Conservation (phyloP, 2,113 vertebrate genomes). For the Pardalotus punctatus region DNA sequence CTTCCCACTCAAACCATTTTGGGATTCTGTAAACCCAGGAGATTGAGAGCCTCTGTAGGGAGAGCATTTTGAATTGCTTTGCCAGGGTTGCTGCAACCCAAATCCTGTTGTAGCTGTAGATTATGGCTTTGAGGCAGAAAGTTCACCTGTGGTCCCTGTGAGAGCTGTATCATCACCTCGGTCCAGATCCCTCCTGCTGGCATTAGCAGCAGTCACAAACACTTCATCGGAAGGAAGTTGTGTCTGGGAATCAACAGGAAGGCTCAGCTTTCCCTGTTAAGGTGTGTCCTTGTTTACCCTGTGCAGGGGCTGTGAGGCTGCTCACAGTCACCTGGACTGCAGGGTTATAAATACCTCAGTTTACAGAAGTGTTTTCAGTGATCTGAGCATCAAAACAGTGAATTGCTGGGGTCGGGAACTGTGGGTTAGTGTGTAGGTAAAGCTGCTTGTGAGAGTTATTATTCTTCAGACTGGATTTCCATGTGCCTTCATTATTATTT, state of each 20-base stretch:
- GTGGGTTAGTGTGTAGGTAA: neutral
- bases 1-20: neutral
- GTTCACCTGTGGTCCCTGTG: neutral
- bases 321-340: neutral
- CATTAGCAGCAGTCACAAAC: fast-evolving
- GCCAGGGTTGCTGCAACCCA: neutral
- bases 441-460: neutral
- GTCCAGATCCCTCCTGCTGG: neutral
- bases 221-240: neutral
- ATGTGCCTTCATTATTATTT: neutral
- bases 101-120: neutral
- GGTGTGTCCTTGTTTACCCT: neutral
- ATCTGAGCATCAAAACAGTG: neutral
- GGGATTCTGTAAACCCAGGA: neutral
- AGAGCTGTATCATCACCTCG: neutral
- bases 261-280: neutral
- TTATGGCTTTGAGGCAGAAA: neutral
- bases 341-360: neutral
- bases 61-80: neutral
- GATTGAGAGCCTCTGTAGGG: neutral
- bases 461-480: neutral
- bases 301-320: neutral
- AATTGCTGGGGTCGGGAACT: neutral
- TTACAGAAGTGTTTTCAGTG: neutral
- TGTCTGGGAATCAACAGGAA: neutral